phyloP scores from a whole-genome alignment of 2,888 invertebrate species.

The Nesidiocoris tenuis region DNA sequence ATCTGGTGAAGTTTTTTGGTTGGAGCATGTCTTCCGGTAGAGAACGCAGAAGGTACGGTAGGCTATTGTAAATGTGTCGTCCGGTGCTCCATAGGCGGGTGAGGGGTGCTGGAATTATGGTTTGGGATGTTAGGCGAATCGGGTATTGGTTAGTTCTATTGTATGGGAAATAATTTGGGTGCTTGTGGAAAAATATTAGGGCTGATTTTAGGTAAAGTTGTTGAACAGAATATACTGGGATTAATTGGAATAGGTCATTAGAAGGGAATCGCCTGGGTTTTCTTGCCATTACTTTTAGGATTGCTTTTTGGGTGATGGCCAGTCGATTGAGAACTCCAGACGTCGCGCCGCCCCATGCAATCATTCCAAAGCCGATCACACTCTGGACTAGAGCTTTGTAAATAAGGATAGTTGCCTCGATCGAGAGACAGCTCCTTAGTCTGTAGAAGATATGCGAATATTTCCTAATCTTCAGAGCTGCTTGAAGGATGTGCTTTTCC shows the following conservation, averaged over 20 bases:
- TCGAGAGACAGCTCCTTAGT: not conserved
- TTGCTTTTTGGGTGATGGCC: constrained; percentile 12
- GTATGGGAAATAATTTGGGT: too few relatives aligned
- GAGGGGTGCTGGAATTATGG: too few relatives aligned
- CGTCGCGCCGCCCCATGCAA: constrained; percentile 35
- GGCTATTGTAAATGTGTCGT: too few relatives aligned
- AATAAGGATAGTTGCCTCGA: not conserved
- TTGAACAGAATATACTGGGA: not conserved
- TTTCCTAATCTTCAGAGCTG: not conserved
- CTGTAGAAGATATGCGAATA: constrained; percentile 13
- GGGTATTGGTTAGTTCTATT: too few relatives aligned
- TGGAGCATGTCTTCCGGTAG: too few relatives aligned
- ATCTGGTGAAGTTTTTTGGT: too few relatives aligned
- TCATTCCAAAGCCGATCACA: constrained; percentile 18
- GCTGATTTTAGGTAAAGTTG: not conserved
- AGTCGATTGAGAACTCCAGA: constrained; percentile 16
- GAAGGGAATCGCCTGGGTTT: constrained; percentile 1
- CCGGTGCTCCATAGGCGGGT: too few relatives aligned
- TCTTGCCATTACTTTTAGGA: constrained; percentile 15
- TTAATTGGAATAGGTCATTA: not conserved
- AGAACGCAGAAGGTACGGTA: too few relatives aligned
- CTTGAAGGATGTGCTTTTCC: constrained; percentile 10
- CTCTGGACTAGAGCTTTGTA: constrained; percentile 31
- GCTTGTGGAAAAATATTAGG: too few relatives aligned
- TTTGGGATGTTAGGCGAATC: too few relatives aligned